Evolutionary conservation across 2,888 invertebrate genomes (phyloP).

Genomic region (Petrolisthes manimaculis): DNA sequence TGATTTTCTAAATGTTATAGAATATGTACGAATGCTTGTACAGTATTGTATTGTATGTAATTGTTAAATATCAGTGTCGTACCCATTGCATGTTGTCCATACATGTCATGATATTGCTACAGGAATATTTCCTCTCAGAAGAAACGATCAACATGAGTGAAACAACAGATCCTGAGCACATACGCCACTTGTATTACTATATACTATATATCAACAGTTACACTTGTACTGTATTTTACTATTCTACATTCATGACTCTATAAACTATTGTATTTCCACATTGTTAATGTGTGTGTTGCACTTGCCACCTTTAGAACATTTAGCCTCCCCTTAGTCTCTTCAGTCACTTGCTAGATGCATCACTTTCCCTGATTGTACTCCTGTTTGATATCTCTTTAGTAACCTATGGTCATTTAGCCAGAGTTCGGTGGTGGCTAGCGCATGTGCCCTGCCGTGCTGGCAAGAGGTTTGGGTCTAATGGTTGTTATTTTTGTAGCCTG

Average conservation of each 20-base stretch:
- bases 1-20: slow-evolving; percentile 16
- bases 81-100: slow-evolving; percentile 37
- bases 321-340: slow-evolving; percentile 45
- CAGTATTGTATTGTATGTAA: slow-evolving; percentile 28
- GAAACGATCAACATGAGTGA: slow-evolving; percentile 18
- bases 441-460: slow-evolving; percentile 59
- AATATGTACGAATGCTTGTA: slow-evolving; percentile 35
- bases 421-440: slow-evolving; percentile 57
- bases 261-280: slow-evolving; percentile 55
- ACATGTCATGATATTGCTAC: slow-evolving; percentile 37
- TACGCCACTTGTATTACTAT: slow-evolving; percentile 34
- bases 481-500: slow-evolving; percentile 77
- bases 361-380: slow-evolving; percentile 37
- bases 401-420: slow-evolving; percentile 49
- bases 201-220: slow-evolving; percentile 34
- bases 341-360: slow-evolving; percentile 53
- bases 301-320: slow-evolving; percentile 56
- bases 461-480: slow-evolving; percentile 53
- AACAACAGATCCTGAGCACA: slow-evolving; percentile 48
- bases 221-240: slow-evolving; percentile 17
- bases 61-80: slow-evolving; percentile 22
- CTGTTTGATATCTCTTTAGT: slow-evolving; percentile 50
- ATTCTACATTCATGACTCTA: slow-evolving; percentile 36
- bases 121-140: slow-evolving; percentile 42
- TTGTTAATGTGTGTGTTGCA: slow-evolving; percentile 58